These are phyloP conservation scores for Phrixothrix hirtus DNA, from an alignment of 2,888 invertebrate species.

Conservation along the genomic window DNA sequence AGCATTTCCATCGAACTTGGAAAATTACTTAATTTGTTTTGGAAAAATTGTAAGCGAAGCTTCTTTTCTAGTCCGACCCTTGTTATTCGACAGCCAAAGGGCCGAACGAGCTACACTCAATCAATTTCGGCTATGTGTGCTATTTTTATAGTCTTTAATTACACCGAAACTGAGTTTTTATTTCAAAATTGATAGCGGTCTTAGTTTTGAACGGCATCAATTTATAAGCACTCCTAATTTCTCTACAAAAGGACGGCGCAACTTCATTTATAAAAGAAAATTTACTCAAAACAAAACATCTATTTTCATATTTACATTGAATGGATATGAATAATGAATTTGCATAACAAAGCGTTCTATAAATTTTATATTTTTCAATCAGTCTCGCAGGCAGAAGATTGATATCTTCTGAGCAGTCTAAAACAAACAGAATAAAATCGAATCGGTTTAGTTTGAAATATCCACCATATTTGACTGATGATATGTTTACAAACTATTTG, in stretches of 20 bases:
- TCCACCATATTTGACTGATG: constrained; percentile 25
- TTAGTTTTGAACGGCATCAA: too few species aligned
- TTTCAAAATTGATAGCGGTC: too few species aligned
- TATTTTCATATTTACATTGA: constrained; percentile 21
- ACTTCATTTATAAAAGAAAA: neutral
- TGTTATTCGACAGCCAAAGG: constrained; percentile 19
- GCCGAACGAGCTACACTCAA: constrained; percentile 17
- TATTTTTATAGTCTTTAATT: neutral
- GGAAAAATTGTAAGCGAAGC: constrained; percentile 9
- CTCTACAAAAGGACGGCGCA: too few species aligned
- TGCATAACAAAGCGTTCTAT: constrained; percentile 36
- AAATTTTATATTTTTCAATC: constrained; percentile 39
- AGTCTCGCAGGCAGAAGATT: constrained; percentile 31
- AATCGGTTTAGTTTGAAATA: constrained; percentile 11
- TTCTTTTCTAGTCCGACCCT: constrained; percentile 13
- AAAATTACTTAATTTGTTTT: constrained; percentile 17
- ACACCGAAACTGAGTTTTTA: neutral
- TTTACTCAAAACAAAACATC: constrained; percentile 7
- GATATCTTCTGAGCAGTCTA: constrained; percentile 20
- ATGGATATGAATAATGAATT: constrained; percentile 35
- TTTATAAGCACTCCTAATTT: too few species aligned
- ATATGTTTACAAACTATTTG: constrained; percentile 18
- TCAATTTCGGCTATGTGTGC: neutral
- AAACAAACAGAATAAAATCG: constrained; percentile 25
- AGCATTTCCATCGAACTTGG: constrained; percentile 7